Evolutionary conservation across 2,797 vertebrate genomes (phyloP).

Genomic region (Myoxocephalus aenaeus): DNA sequence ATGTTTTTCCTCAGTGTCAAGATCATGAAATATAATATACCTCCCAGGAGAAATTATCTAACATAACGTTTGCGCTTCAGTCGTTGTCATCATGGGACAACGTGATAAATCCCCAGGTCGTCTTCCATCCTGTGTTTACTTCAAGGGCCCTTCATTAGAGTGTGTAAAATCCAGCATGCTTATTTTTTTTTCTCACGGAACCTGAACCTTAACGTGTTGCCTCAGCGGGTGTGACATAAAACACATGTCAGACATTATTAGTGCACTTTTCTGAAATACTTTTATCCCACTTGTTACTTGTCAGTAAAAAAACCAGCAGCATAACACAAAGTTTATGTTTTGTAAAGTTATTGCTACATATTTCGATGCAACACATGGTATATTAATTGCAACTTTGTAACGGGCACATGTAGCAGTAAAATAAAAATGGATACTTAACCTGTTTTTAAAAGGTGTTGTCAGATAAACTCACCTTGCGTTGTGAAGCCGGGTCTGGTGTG

Average conservation of each 20-base stretch:
- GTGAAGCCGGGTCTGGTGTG: slow-evolving; percentile 59
- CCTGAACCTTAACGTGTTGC: slow-evolving; percentile 26
- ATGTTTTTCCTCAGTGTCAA: background rate
- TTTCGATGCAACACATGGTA: background rate
- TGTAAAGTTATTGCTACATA: background rate
- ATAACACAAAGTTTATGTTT: background rate
- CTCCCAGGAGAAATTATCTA: background rate
- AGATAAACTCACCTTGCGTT: slow-evolving; percentile 61
- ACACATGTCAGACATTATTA: slow-evolving; percentile 28
- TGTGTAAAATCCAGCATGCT: background rate
- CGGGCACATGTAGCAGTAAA: background rate
- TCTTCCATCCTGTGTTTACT: slow-evolving; percentile 15
- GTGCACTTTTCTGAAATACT: background rate
- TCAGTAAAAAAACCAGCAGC: background rate
- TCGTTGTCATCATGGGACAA: background rate
- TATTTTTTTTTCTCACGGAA: slow-evolving; percentile 27
- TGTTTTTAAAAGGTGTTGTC: background rate
- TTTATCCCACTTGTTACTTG: background rate
- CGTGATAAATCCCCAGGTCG: background rate
- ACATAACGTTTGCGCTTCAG: background rate
- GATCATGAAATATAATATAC: background rate
- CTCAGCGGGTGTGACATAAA: slow-evolving; percentile 51
- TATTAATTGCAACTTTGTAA: slow-evolving; percentile 18
- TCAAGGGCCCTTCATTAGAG: background rate
- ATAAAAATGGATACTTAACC: background rate